phyloP scores from a whole-genome alignment of 2,888 invertebrate genomes.

The Phyto melanocephala region DNA sequence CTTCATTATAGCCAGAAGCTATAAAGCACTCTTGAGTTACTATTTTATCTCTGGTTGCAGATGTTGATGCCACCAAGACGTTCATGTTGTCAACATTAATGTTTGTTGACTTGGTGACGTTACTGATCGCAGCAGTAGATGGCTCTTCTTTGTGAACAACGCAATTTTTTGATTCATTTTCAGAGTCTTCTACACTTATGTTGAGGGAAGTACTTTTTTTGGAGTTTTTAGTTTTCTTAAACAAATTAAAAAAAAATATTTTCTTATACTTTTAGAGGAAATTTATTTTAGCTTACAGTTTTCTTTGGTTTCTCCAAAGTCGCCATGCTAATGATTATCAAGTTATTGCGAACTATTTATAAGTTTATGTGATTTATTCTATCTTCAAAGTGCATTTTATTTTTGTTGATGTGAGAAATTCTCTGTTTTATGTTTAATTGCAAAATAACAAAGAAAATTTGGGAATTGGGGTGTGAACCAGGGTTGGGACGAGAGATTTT shows the following conservation, averaged over 20 bases:
- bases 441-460: too few relatives aligned
- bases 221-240: constrained; percentile 70
- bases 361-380: background rate
- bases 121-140: background rate
- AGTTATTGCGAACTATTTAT: background rate
- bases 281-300: constrained; percentile 68
- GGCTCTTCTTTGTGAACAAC: constrained; percentile 60
- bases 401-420: constrained; percentile 11
- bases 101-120: background rate
- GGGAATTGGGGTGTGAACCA: too few relatives aligned
- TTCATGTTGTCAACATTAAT: constrained; percentile 3
- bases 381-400: constrained; percentile 9
- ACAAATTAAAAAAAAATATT: constrained; percentile 15
- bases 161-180: constrained; percentile 54
- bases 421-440: background rate
- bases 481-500: too few relatives aligned
- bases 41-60: constrained; percentile 62
- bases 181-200: constrained; percentile 60
- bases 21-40: constrained; percentile 72
- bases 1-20: constrained; percentile 64
- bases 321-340: constrained; percentile 71
- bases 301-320: constrained; percentile 76
- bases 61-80: constrained; percentile 45
- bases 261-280: too few relatives aligned
- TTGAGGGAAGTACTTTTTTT: constrained; percentile 44